Base-by-base conservation (phyloP, 2,113 vertebrate genomes). In the Sardina pilchardus region DNA sequence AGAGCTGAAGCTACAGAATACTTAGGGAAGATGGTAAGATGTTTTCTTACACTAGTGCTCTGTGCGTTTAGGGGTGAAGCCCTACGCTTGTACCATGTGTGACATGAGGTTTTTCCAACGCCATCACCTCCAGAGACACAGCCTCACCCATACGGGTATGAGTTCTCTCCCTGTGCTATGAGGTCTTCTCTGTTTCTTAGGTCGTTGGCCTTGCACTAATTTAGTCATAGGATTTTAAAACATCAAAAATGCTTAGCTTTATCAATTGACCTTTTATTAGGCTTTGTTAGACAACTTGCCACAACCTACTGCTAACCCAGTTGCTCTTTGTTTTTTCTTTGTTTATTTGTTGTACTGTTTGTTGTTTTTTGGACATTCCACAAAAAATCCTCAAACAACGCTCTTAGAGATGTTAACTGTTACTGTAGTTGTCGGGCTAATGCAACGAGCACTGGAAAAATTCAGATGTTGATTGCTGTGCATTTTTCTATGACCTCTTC, bases 21-120 rank as follows among this genome's bases (percentile, higher is more conserved):
- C 10, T 36, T 78, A 36, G 71, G 30, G 71, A 30, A 78, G 71
- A 78, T 36, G 71, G 71, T 1, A 36, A 78, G 71, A 78, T 78
- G 71, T 78, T 78, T 78, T 78, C 71, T 78, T 34, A 78, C 71
- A 78, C 71, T 78, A 16, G 71, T 78, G 71, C 71, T 78, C 92
- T 94, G 88, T 93, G 89, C 92, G 91, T 94, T 91, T 94, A 98
- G 97, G 97, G 87, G 97, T 98, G 93, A 98, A 98, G 92, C 97
- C 97, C 19, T 98, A 97, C 86, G 97, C 97, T 91, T 98, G 97
- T 84, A 97, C 97, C 86, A 94, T 97, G 88, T 98, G 97, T 86
- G 96, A 97, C 91, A 98, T 97, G 97, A 96, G 96, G 92, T 98
- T 98, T 95, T 98, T 98, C 93, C 97, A 98, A 93, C 97, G 97